These are phyloP conservation scores for Eidolon helvum DNA, from an alignment of 2,113 vertebrate species.

Conservation along the genomic window DNA sequence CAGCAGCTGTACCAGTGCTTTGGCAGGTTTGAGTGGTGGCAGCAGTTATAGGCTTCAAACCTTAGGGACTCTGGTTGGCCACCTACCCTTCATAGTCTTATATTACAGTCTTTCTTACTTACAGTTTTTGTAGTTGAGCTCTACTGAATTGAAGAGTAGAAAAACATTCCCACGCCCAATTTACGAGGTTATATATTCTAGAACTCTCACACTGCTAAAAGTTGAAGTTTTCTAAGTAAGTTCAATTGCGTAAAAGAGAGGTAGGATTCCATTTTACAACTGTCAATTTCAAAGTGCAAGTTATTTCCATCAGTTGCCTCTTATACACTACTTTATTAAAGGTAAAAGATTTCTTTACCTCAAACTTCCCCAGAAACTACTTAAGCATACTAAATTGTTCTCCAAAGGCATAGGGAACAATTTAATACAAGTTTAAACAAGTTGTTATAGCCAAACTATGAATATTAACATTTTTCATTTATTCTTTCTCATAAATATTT, in stretches of 20 bases:
- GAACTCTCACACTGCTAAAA: background rate
- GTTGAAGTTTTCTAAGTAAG: background rate
- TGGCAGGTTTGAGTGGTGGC: background rate
- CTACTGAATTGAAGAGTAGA: background rate
- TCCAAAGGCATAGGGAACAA: background rate
- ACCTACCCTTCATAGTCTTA: slow-evolving; percentile 59
- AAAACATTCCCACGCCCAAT: too few relatives aligned
- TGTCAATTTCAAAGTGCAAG: background rate
- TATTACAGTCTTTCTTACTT: background rate
- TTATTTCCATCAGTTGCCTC: background rate
- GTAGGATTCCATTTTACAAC: background rate
- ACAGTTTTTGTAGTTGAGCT: background rate
- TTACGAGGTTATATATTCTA: background rate
- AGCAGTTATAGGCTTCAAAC: background rate
- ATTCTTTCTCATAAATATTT: background rate
- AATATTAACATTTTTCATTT: background rate
- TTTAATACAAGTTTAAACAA: background rate
- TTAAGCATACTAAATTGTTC: background rate
- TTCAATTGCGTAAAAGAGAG: background rate
- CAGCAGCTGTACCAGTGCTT: background rate
- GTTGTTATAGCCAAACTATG: background rate
- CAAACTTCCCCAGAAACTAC: background rate
- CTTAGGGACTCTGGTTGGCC: background rate
- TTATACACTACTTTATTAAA: background rate
- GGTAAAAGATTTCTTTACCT: background rate